A percentile compares a stretch with the other conserved stretches of the same genome.
phyloP scores from a whole-genome alignment of 2,113 vertebrate species.

The Anguilla rostrata region DNA sequence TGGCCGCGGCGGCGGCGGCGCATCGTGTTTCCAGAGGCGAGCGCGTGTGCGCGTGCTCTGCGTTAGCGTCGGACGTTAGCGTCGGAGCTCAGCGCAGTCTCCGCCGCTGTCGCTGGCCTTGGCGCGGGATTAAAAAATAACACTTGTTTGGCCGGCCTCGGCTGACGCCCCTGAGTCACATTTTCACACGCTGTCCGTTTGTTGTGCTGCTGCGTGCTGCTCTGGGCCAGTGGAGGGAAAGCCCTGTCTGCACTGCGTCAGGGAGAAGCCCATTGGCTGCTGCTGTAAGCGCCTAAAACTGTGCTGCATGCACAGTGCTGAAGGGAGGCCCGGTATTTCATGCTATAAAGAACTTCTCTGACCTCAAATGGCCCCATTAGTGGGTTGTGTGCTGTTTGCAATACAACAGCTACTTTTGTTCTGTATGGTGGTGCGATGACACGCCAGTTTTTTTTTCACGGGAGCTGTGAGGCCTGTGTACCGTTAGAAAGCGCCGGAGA shows the following conservation, averaged over 20 bases:
- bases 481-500: too few relatives aligned
- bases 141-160: background rate
- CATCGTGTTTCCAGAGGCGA: too few relatives aligned
- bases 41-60: background rate
- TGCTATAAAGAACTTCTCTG: too few relatives aligned
- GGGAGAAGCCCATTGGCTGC: background rate
- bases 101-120: background rate
- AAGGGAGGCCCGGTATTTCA: background rate
- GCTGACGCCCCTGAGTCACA: background rate
- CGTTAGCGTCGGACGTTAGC: background rate
- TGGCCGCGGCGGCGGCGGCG: background rate
- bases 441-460: background rate
- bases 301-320: too few relatives aligned
- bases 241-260: background rate
- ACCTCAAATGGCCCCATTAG: too few relatives aligned
- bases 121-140: background rate
- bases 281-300: too few relatives aligned
- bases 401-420: too few relatives aligned
- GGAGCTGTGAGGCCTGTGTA: background rate
- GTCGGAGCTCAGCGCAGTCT: background rate
- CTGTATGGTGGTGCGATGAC: background rate
- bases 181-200: background rate
- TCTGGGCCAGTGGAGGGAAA: background rate
- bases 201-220: background rate
- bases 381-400: background rate